Conservation (phyloP, 1,140 invertebrate species). For the Drosophila punjabiensis region DNA sequence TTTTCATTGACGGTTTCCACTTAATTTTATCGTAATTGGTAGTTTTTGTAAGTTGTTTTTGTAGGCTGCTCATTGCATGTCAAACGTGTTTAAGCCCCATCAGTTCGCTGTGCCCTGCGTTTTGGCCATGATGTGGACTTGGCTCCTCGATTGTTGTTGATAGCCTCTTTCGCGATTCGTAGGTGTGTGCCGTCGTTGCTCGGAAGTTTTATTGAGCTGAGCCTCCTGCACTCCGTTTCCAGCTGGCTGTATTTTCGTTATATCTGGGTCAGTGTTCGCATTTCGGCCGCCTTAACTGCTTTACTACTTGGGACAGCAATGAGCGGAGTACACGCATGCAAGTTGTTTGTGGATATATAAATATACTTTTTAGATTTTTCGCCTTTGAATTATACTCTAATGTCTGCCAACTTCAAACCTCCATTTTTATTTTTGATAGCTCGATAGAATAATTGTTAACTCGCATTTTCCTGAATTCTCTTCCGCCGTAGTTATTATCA, state of each 20-base stretch:
- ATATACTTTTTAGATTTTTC: constrained; percentile 1
- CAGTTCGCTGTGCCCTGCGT: constrained; percentile 40
- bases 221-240: constrained; percentile 31
- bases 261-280: constrained; percentile 53
- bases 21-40: constrained; percentile 57
- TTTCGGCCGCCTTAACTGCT: constrained; percentile 26
- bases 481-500: too few species aligned
- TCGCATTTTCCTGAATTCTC: too few species aligned
- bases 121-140: constrained; percentile 49
- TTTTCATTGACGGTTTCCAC: constrained; percentile 33
- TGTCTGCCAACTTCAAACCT: background rate
- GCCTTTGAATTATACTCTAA: background rate
- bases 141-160: constrained; percentile 40
- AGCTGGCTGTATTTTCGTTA: constrained; percentile 8
- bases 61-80: constrained; percentile 62
- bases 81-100: constrained; percentile 63
- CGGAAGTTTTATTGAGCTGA: constrained; percentile 32
- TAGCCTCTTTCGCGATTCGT: constrained; percentile 1
- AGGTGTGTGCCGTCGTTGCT: constrained; percentile 13
- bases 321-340: background rate
- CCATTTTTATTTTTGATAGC: background rate
- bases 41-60: constrained; percentile 40
- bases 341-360: background rate
- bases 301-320: constrained; percentile 14
- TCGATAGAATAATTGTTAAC: background rate